phyloP scores from a whole-genome alignment of 2,797 vertebrate species.

The Chelidonichthys spinosus region DNA sequence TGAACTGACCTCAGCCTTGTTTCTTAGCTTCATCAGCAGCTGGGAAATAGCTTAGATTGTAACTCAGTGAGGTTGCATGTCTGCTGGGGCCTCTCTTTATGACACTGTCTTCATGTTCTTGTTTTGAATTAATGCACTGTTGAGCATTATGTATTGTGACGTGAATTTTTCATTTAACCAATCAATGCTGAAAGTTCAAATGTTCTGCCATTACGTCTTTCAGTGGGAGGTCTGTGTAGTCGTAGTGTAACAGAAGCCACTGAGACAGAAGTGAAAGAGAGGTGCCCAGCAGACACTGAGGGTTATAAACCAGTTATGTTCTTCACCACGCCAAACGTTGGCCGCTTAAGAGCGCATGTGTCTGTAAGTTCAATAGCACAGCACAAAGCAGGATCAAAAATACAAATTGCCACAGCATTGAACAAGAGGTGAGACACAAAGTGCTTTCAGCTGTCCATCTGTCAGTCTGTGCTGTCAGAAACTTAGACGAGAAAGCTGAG shows the following conservation, averaged over 20 bases:
- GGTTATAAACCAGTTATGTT: slow-evolving; percentile 47
- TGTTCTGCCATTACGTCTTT: not conserved
- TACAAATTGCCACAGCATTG: slow-evolving; percentile 49
- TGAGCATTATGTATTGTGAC: not conserved
- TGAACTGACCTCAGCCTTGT: slow-evolving; percentile 44
- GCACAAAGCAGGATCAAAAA: slow-evolving; percentile 48
- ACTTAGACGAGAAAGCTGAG: slow-evolving; percentile 55
- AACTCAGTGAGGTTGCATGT: slow-evolving; percentile 25
- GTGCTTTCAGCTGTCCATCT: slow-evolving; percentile 60
- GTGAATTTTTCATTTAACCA: not conserved
- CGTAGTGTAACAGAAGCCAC: not conserved
- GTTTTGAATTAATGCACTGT: not conserved
- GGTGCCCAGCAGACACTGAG: slow-evolving; percentile 42
- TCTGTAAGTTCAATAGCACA: slow-evolving; percentile 53
- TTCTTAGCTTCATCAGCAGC: slow-evolving; percentile 33
- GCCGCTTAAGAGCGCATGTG: slow-evolving; percentile 16
- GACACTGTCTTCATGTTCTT: not conserved
- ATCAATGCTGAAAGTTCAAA: not conserved
- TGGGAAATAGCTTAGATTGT: slow-evolving; percentile 35
- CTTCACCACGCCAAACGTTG: slow-evolving; percentile 26
- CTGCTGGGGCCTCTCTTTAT: slow-evolving; percentile 31
- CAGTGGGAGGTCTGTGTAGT: not conserved
- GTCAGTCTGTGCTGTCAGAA: slow-evolving; percentile 61
- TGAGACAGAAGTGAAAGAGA: slow-evolving; percentile 17
- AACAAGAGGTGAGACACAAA: slow-evolving; percentile 65